Evolutionary conservation across 2,888 invertebrate genomes (phyloP).

Genomic region (Ophion costatus): DNA sequence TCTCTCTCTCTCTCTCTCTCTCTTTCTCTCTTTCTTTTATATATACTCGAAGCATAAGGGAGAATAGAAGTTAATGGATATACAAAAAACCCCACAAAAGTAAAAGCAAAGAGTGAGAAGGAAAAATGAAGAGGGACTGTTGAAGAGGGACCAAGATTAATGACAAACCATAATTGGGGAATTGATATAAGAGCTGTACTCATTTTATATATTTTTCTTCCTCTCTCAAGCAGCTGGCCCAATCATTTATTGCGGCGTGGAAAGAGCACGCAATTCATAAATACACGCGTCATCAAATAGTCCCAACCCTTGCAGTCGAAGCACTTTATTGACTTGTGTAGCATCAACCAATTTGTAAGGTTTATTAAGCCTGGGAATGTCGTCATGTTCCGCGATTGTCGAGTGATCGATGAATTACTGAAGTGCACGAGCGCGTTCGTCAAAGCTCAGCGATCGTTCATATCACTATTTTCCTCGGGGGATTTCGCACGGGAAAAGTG

Average conservation of each 20-base stretch:
- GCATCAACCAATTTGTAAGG: neutral
- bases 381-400: neutral
- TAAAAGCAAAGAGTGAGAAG: slow-evolving; percentile 35
- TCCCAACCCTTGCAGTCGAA: neutral
- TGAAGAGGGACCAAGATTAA: slow-evolving; percentile 68
- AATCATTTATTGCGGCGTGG: slow-evolving; percentile 33
- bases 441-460: neutral
- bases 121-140: slow-evolving; percentile 39
- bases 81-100: slow-evolving; percentile 67
- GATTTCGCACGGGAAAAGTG: neutral
- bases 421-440: neutral
- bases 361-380: neutral
- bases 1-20: slow-evolving; percentile 35
- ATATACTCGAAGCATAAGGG: slow-evolving; percentile 64
- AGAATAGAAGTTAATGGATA: slow-evolving; percentile 78
- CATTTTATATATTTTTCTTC: slow-evolving; percentile 36
- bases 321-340: neutral
- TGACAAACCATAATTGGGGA: slow-evolving; percentile 66
- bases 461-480: neutral
- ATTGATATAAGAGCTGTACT: slow-evolving; percentile 53
- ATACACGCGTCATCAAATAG: neutral
- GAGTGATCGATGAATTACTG: neutral
- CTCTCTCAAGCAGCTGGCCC: slow-evolving; percentile 2
- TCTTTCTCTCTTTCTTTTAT: slow-evolving; percentile 32
- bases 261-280: neutral